A percentile compares a stretch with the other conserved stretches of the same genome.
Conservation (phyloP, 2,113 vertebrate species). For the Cephalopholis sonnerati region DNA sequence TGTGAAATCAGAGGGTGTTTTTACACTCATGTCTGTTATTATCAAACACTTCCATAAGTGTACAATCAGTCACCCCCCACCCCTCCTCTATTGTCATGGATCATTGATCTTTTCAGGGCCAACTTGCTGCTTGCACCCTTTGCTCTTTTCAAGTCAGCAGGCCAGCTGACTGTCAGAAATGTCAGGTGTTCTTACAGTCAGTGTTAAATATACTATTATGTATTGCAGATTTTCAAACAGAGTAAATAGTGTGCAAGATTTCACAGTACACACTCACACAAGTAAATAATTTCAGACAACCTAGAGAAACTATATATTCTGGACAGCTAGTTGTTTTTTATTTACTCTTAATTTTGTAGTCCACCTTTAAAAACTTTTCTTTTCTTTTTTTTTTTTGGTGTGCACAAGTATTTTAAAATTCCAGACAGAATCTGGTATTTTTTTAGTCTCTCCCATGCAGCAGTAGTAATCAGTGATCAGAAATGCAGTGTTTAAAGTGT, state of each 20-base stretch:
- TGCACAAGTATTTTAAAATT: background rate
- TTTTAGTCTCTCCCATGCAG: background rate
- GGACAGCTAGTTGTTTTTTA: background rate
- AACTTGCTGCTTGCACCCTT: slow-evolving; percentile 22
- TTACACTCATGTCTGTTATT: slow-evolving; percentile 23
- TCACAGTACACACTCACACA: background rate
- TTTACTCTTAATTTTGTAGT: background rate
- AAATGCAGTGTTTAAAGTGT: background rate
- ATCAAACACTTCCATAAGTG: slow-evolving; percentile 44
- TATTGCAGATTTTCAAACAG: background rate
- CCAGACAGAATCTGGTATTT: background rate
- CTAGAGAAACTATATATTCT: background rate
- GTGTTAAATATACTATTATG: background rate
- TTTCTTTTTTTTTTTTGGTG: too few species aligned
- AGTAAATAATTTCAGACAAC: background rate
- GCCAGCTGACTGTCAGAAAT: slow-evolving; percentile 32
- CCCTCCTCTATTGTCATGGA: slow-evolving; percentile 15
- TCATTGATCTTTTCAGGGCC: slow-evolving; percentile 59
- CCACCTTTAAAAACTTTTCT: background rate
- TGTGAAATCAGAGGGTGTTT: slow-evolving; percentile 19
- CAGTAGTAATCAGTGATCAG: background rate
- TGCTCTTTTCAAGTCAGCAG: slow-evolving; percentile 68
- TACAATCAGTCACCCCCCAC: background rate
- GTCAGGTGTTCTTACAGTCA: slow-evolving; percentile 17
- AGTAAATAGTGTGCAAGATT: background rate